A percentile compares a stretch with the other conserved stretches of the same genome.
These are phyloP conservation scores for Phataginus tricuspis DNA, from an alignment of 2,797 vertebrate species.

Conservation along the genomic window DNA sequence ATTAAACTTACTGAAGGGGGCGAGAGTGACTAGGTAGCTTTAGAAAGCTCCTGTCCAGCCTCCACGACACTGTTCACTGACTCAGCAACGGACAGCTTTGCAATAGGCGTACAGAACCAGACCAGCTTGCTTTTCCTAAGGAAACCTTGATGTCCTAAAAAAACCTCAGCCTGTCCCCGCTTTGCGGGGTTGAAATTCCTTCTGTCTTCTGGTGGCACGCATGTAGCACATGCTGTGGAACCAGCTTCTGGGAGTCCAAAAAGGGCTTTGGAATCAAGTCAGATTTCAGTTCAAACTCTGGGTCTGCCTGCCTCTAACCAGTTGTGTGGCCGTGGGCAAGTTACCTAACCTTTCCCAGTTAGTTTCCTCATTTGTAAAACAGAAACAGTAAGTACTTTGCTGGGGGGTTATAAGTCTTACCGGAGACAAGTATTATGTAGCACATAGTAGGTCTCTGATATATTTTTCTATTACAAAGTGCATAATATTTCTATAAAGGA, in stretches of 20 bases:
- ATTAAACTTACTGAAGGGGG: slow-evolving; percentile 19
- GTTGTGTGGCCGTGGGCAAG: neutral
- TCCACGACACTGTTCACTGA: slow-evolving; percentile 44
- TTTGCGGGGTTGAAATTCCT: slow-evolving; percentile 22
- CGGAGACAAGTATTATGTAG: neutral
- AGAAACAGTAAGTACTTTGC: neutral
- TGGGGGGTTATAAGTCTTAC: neutral
- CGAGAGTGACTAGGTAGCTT: slow-evolving; percentile 24
- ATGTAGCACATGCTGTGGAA: slow-evolving; percentile 5
- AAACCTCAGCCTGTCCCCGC: slow-evolving; percentile 45
- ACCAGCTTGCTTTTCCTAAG: slow-evolving; percentile 65
- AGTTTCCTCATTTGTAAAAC: slow-evolving; percentile 55
- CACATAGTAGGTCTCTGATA: neutral
- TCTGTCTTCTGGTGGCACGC: slow-evolving; percentile 22
- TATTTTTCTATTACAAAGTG: neutral
- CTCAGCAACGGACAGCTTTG: slow-evolving; percentile 60
- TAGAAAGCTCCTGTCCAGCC: neutral
- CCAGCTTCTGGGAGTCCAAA: neutral
- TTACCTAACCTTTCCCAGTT: neutral
- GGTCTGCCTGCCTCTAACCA: neutral
- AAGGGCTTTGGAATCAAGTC: slow-evolving; percentile 49
- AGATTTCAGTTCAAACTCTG: slow-evolving; percentile 1
- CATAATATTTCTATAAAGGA: slow-evolving; percentile 33
- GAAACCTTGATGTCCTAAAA: slow-evolving; percentile 53
- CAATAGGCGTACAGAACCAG: slow-evolving; percentile 61